Conservation (phyloP, 2,888 invertebrate genomes). For the Prosopocoilus inquinatus region DNA sequence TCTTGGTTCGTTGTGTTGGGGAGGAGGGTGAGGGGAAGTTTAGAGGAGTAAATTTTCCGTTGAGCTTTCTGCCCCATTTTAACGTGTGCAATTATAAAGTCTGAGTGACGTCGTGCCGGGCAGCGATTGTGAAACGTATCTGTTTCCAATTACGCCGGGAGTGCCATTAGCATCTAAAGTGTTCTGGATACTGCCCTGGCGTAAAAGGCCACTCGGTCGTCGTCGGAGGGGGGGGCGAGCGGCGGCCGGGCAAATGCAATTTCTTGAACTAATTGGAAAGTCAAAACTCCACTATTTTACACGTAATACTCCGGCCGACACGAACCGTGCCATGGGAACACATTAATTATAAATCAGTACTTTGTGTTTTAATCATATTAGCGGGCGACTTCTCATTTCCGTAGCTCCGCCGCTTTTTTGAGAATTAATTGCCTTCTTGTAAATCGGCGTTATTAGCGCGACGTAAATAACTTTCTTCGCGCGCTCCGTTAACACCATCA, state of each 20-base stretch:
- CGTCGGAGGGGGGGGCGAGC: background rate
- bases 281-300: slow-evolving; percentile 42
- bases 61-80: too few relatives aligned
- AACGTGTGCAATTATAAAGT: too few relatives aligned
- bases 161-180: slow-evolving; percentile 2
- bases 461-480: slow-evolving; percentile 6
- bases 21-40: too few relatives aligned
- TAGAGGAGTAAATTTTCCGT: too few relatives aligned
- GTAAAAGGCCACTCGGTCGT: slow-evolving; percentile 18
- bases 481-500: too few relatives aligned
- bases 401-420: slow-evolving; percentile 6
- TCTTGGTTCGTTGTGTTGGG: too few relatives aligned
- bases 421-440: slow-evolving; percentile 1
- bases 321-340: slow-evolving; percentile 29
- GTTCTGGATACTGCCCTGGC: slow-evolving; percentile 15
- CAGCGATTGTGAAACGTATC: background rate
- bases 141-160: background rate
- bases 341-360: slow-evolving; percentile 39
- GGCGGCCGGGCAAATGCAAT: slow-evolving; percentile 36
- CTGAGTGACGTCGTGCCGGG: background rate
- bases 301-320: slow-evolving; percentile 34
- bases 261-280: slow-evolving; percentile 45
- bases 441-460: slow-evolving; percentile 8
- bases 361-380: slow-evolving; percentile 33
- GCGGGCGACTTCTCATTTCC: slow-evolving; percentile 18